Percentiles rank a stretch among this genome's conserved stretches.
These are phyloP conservation scores for Probaryconus sp. DNA, from an alignment of 1,140 invertebrate species.

Conservation along the genomic window DNA sequence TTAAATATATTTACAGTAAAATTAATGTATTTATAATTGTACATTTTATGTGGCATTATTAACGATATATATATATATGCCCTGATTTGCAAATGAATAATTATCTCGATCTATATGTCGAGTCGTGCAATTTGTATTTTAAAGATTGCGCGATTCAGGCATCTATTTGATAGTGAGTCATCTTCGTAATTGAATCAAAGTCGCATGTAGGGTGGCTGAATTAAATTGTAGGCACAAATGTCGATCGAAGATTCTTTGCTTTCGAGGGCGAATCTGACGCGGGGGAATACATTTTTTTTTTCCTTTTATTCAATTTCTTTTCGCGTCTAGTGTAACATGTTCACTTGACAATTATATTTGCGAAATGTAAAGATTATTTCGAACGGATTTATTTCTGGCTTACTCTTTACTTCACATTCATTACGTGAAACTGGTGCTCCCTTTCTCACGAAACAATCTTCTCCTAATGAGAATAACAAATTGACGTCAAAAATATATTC, in stretches of 20 bases:
- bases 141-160: constrained; percentile 46
- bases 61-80: too few relatives aligned
- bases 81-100: background rate
- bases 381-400: too few relatives aligned
- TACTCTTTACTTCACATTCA: too few relatives aligned
- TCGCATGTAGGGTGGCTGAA: constrained; percentile 73
- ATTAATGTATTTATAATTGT: too few relatives aligned
- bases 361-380: constrained; percentile 41
- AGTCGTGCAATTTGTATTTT: constrained; percentile 31
- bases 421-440: too few relatives aligned
- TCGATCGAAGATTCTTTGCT: constrained; percentile 73
- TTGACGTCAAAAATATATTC: too few relatives aligned
- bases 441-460: too few relatives aligned
- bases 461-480: too few relatives aligned
- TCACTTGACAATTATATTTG: constrained; percentile 34
- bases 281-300: constrained; percentile 28
- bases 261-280: constrained; percentile 60
- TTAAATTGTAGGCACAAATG: constrained; percentile 77
- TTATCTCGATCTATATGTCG: constrained; percentile 8
- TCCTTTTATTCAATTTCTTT: constrained; percentile 36
- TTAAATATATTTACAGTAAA: too few relatives aligned
- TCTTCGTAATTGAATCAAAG: constrained; percentile 74
- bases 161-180: constrained; percentile 72
- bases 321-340: constrained; percentile 30
- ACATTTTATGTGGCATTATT: too few relatives aligned